Percentiles rank a stretch among this genome's conserved stretches.
phyloP scores from a whole-genome alignment of 2,888 invertebrate genomes.

The Liopterus haemorrhoidalis region DNA sequence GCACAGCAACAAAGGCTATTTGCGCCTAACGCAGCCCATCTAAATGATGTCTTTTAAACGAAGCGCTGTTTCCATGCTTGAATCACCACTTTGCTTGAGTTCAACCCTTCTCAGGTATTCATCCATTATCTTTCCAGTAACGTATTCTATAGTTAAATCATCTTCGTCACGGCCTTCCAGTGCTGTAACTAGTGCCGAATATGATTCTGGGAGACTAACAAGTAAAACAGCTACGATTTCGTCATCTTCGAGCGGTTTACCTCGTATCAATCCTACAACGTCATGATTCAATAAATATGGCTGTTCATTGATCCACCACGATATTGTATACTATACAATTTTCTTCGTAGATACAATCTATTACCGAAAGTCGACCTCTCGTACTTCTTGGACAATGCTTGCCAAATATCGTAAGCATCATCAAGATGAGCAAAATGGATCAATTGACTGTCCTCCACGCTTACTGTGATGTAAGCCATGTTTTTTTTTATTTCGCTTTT shows the following conservation, averaged over 20 bases:
- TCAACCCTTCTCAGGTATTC: conserved; percentile 6
- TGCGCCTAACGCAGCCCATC: too few relatives aligned
- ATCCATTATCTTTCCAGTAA: conserved; percentile 11
- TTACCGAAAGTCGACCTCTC: conserved; percentile 14
- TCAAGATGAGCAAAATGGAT: conserved; percentile 11
- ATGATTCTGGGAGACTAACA: neutral
- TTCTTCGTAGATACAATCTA: conserved; percentile 9
- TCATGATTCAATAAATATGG: conserved; percentile 11
- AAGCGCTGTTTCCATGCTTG: neutral
- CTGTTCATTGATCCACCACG: conserved; percentile 3
- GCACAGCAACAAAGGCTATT: too few relatives aligned
- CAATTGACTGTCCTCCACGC: conserved; percentile 16
- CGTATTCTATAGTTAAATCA: conserved; percentile 9
- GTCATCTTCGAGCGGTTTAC: neutral
- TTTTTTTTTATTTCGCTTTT: too few relatives aligned
- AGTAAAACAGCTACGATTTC: conserved; percentile 6
- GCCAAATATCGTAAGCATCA: conserved; percentile 12
- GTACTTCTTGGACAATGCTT: conserved; percentile 11
- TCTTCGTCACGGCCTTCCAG: neutral
- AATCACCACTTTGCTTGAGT: too few relatives aligned
- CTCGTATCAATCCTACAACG: conserved; percentile 2
- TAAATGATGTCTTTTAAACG: too few relatives aligned
- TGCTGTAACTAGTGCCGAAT: conserved; percentile 1
- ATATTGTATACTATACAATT: conserved; percentile 6
- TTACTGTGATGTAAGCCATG: conserved; percentile 13